Evolutionary conservation across 2,797 vertebrate species (phyloP).

Genomic region (Ciconia nigra): DNA sequence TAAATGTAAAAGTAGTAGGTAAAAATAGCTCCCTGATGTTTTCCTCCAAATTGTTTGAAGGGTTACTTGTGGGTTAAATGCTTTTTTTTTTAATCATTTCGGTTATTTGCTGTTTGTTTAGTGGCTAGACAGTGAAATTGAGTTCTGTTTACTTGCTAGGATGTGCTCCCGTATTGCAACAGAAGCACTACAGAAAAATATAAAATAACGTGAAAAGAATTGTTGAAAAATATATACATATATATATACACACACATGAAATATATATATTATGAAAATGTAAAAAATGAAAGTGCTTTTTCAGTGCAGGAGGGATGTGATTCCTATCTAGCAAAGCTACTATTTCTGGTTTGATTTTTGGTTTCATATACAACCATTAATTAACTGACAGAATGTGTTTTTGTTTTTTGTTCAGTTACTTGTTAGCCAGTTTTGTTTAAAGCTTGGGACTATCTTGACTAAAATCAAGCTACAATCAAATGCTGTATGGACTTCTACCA

Average conservation of each 20-base stretch:
- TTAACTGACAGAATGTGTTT: neutral
- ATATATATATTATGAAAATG: neutral
- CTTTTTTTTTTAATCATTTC: neutral
- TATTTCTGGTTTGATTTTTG: neutral
- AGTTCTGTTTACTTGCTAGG: neutral
- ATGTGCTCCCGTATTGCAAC: neutral
- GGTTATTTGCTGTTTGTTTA: neutral
- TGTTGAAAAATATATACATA: neutral
- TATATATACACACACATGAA: accelerated
- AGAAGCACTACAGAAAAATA: neutral
- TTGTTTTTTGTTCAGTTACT: neutral
- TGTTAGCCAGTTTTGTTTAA: neutral
- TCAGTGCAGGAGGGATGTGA: neutral
- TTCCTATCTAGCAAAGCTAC: neutral
- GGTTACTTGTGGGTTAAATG: neutral
- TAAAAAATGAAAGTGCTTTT: neutral
- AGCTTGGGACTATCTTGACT: neutral
- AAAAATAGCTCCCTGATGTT: neutral
- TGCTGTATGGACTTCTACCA: neutral
- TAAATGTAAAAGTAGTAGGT: neutral
- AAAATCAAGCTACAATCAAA: neutral
- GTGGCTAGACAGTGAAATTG: neutral
- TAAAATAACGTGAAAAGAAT: neutral
- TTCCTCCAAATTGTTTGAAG: neutral
- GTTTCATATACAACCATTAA: neutral